phyloP scores from a whole-genome alignment of 2,797 vertebrate species.

The Molossus alvarezi region DNA sequence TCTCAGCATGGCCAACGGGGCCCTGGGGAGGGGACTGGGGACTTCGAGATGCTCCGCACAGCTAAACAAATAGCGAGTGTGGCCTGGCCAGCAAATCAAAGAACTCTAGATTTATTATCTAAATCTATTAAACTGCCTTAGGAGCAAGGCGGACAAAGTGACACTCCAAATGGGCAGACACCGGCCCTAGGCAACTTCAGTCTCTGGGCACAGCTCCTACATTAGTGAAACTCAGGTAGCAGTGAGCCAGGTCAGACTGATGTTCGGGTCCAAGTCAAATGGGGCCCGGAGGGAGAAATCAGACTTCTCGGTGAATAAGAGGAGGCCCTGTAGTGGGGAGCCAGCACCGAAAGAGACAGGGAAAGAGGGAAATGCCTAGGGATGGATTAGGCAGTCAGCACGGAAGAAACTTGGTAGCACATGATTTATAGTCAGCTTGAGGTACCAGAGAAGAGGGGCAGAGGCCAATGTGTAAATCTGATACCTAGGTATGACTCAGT shows the following conservation, averaged over 20 bases:
- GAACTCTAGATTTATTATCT: constrained; percentile 19
- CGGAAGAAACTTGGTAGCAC: neutral
- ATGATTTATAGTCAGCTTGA: neutral
- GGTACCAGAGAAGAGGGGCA: neutral
- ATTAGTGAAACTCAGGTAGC: constrained; percentile 17
- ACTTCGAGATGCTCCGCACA: neutral
- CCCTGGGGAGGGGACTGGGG: neutral
- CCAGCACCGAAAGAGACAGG: neutral
- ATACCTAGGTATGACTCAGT: neutral
- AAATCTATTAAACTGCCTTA: constrained; percentile 51
- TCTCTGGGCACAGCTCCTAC: neutral
- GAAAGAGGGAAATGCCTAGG: neutral
- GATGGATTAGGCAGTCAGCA: neutral
- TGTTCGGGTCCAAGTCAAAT: constrained; percentile 56
- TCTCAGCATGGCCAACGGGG: constrained; percentile 29
- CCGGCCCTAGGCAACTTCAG: neutral
- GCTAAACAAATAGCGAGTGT: constrained; percentile 66
- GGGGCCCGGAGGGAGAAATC: constrained; percentile 74
- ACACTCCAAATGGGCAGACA: neutral
- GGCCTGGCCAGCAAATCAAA: constrained; percentile 24
- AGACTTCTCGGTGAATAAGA: constrained; percentile 23
- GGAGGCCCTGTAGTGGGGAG: neutral
- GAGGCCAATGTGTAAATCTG: neutral
- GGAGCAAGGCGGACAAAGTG: neutral
- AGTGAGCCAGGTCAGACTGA: constrained; percentile 37